A percentile compares a stretch with the other conserved stretches of the same genome.
phyloP scores from a whole-genome alignment of 2,888 invertebrate genomes.

The Pterostichus niger region DNA sequence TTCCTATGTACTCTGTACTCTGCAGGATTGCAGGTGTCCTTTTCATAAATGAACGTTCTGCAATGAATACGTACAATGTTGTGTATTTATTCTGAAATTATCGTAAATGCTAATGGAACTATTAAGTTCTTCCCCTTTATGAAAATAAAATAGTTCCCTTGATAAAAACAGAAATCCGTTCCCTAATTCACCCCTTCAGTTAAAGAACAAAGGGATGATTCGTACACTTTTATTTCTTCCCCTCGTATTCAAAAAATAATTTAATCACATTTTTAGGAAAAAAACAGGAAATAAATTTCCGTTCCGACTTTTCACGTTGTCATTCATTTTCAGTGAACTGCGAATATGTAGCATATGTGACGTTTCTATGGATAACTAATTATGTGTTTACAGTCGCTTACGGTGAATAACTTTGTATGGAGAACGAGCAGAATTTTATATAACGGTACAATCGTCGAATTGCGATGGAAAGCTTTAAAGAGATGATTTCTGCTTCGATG shows the following conservation, averaged over 20 bases:
- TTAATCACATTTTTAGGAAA: constrained; percentile 22
- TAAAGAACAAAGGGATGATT: constrained; percentile 24
- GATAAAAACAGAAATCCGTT: constrained; percentile 4
- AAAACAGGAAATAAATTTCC: constrained; percentile 28
- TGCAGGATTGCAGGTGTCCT: no score
- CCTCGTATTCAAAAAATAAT: constrained; percentile 6
- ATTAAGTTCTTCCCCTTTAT: neutral
- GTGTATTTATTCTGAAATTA: no score
- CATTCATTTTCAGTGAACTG: constrained; percentile 19
- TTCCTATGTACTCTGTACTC: no score
- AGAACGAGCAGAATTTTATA: neutral
- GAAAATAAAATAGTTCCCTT: constrained; percentile 14
- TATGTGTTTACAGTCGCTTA: constrained; percentile 6
- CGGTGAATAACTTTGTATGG: constrained; percentile 14
- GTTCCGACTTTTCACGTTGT: constrained; percentile 10
- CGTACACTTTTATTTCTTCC: constrained; percentile 5
- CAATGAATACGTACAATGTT: no score
- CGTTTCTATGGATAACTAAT: constrained; percentile 9
- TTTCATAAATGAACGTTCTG: no score
- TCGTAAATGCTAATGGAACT: no score
- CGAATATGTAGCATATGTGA: neutral
- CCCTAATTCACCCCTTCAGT: constrained; percentile 11
- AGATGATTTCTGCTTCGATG: no score
- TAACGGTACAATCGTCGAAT: neutral
- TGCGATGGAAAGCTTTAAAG: no score